Evolutionary conservation across 2,113 vertebrate species (phyloP), one percentile per base, ranked within the genome.

Genomic region (Sigmodon hispidus): DNA sequence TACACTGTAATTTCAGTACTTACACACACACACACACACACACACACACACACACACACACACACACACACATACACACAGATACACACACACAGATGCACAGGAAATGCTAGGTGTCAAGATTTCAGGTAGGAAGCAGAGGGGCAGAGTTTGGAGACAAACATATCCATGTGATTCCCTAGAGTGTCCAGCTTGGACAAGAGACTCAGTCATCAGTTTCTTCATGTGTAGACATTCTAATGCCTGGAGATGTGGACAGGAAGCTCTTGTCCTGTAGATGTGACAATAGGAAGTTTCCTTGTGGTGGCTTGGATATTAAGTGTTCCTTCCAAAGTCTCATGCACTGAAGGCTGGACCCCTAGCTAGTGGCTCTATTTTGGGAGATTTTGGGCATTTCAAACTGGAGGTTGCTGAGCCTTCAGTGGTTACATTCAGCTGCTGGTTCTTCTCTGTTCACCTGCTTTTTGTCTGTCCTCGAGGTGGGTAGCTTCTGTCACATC

Each of bases 41-140:
- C 26, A 48, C 1, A 29, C 43, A 76, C 13, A 31, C 26, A 16
- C 29, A 34, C 73, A 48, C 36, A 70, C 36, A n/a, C 36, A 70
- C 67, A n/a, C 40, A 40, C 19, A 75, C 40, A 29, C 7, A 36
- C 29, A 57, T 2, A 36, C 4, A 79, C 73, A 48, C 36, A 70
- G 17, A n/a, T 16, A 70, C 67, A n/a, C 40, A 40, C 19, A 75
- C 40, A 29, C 7, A 36, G 15, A 57, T 2, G 24, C 4, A 10
- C 50, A 79, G 36, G 57, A n/a, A 52, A n/a, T 57, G 50, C 50
- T 8, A 75, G 50, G 52, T 55, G 19, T 80, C 67, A 72, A 57
- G 81, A 80, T 87, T 94, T 90, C 65, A 81, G 63, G 43, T 67
- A 31, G 72, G 91, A 94, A 22, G 57, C 55, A 94, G n/a, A 87